phyloP scores from a whole-genome alignment of 2,888 invertebrate species.

The Gonocerus acuteangulatus region DNA sequence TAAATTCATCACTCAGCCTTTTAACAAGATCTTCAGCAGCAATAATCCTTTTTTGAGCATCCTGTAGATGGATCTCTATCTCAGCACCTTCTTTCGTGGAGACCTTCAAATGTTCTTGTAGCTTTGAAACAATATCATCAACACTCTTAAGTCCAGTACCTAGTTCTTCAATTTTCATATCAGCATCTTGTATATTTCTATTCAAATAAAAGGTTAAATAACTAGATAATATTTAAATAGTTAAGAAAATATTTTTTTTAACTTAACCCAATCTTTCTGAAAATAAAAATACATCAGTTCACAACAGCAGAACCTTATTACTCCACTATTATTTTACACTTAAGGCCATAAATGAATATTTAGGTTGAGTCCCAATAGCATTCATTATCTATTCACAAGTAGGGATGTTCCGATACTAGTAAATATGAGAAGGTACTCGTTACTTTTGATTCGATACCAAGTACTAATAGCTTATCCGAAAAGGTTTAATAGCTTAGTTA shows the following conservation, averaged over 20 bases:
- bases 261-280: not conserved
- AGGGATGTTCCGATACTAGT: too few species aligned
- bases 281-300: not conserved
- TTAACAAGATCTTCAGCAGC: constrained; percentile 74
- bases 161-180: constrained; percentile 69
- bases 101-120: constrained; percentile 70
- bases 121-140: constrained; percentile 67
- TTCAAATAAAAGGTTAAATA: constrained; percentile 32
- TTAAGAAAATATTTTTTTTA: not conserved
- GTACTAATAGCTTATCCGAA: too few species aligned
- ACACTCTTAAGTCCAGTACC: constrained; percentile 70
- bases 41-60: constrained; percentile 66
- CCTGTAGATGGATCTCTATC: constrained; percentile 72
- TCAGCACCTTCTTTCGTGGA: constrained; percentile 92
- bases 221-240: not conserved
- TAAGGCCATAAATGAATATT: too few species aligned
- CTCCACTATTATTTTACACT: too few species aligned
- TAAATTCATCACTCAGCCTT: constrained; percentile 81
- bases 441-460: too few species aligned
- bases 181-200: constrained; percentile 72
- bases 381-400: too few species aligned
- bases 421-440: too few species aligned
- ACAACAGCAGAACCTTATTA: not conserved
- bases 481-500: too few species aligned
- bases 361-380: too few species aligned